Base-by-base conservation (phyloP, 2,888 invertebrate species). In the Fragum whitleyi region DNA sequence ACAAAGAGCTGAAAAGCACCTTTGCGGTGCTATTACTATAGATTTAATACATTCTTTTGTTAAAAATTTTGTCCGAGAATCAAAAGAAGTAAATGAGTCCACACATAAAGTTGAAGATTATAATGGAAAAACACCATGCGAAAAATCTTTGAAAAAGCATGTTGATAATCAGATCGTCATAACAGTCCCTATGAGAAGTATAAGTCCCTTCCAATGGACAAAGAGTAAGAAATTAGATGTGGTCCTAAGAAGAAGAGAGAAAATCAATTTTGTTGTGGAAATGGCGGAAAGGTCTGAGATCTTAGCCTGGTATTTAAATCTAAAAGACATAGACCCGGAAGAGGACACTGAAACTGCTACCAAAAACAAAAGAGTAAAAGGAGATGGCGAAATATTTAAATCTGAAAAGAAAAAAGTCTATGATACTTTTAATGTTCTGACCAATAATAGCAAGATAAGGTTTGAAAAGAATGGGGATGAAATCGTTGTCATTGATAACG, bases 141-240 rank as follows among this genome's bases (percentile, higher is more conserved):
- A 36, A 36, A 36, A 36, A 36, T 6, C 3, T 6, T 36, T 36
- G 32, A 36, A 36, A 36, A 36, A 53, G 0, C 16, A 68, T 51
- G 19, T 70, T 29, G 70, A 70, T 32, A 14, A 21, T 19, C 28
- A 53, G 9, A 29, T 55, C 23, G 70, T 70, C 2, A 36, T 55
- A 14, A 70, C 70, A 14, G 32, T 32, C 32, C 70, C 70, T 55
- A 29, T 55, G 32, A 70, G 70, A 55, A 57, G 70, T 32, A 70
- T 70, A 55, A 21, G 55, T n/a, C 32, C 32, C 1, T 21, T 55
- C 7, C 70, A 70, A 36, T 70, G 70, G 70, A 47, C 70, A n/a
- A 19, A 53, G 6, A 70, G 70, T 21, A 16, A 53, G 29, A 29
- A 36, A 7, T 11, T 36, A 9, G 28, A 59, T 26, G 26, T 9